Percentiles rank a stretch among this genome's conserved stretches.
phyloP scores from a whole-genome alignment of 2,888 invertebrate species.

The Ornithoptera priamus region DNA sequence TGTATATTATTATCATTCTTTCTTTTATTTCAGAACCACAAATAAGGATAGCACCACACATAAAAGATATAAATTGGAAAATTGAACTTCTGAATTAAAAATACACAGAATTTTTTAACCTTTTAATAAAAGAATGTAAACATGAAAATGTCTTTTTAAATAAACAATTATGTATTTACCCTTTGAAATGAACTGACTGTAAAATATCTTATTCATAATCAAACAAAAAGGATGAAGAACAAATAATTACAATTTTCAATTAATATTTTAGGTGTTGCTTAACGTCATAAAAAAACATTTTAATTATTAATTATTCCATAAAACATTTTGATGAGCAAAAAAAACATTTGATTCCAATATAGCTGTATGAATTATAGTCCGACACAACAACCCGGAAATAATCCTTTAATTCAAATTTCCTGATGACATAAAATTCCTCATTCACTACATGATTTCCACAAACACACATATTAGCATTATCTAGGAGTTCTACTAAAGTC shows the following conservation, averaged over 20 bases:
- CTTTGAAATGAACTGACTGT: too few species aligned
- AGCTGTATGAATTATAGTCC: constrained; percentile 54
- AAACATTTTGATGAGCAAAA: constrained; percentile 81
- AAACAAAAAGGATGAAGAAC: too few species aligned
- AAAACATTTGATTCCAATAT: constrained; percentile 79
- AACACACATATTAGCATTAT: constrained; percentile 81
- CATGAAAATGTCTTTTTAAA: background rate
- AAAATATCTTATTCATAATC: too few species aligned
- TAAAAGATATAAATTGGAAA: constrained; percentile 79
- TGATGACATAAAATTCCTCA: constrained; percentile 48
- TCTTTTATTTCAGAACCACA: constrained; percentile 78
- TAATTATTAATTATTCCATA: constrained; percentile 35
- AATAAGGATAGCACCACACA: constrained; percentile 80
- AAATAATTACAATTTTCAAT: too few species aligned
- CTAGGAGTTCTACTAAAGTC: constrained; percentile 81
- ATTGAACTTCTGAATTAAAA: constrained; percentile 66
- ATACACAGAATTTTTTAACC: background rate
- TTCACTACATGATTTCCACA: constrained; percentile 78
- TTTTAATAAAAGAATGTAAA: constrained; percentile 9
- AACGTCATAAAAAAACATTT: too few species aligned
- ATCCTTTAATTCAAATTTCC: constrained; percentile 60
- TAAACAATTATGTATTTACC: too few species aligned
- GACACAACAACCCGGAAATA: constrained; percentile 63
- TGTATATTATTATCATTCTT: background rate
- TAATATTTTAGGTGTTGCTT: too few species aligned